A percentile compares a stretch with the other conserved stretches of the same genome.
Conservation (phyloP, 1,140 invertebrate species). For the Drosophila santomea region DNA sequence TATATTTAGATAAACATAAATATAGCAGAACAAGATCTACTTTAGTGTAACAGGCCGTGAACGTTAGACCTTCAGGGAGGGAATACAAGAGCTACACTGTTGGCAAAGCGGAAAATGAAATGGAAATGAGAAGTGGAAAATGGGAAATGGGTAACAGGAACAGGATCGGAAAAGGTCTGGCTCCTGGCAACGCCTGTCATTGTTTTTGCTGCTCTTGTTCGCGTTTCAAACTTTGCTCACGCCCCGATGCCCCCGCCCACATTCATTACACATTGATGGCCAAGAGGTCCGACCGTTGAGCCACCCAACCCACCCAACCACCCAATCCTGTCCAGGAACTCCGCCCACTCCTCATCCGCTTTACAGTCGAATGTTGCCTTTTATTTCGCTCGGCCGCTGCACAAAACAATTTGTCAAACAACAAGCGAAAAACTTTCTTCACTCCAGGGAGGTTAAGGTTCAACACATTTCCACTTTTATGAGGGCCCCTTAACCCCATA, state of each 20-base stretch:
- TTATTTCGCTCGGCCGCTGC: conserved; percentile 40
- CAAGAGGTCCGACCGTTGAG: conserved; percentile 4
- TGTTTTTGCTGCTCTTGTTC: conserved; percentile 60
- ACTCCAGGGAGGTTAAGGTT: conserved; percentile 3
- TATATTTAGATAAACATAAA: too few species aligned
- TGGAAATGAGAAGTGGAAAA: conserved; percentile 9
- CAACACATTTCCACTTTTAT: conserved; percentile 37
- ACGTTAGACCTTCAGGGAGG: neutral
- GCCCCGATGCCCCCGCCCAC: conserved; percentile 26
- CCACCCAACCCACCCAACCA: neutral
- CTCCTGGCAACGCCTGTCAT: conserved; percentile 25
- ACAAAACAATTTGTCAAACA: conserved; percentile 73
- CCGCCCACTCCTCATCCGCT: neutral
- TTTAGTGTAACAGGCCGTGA: too few species aligned
- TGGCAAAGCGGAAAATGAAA: conserved; percentile 7
- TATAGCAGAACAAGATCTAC: too few species aligned
- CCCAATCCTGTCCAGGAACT: neutral
- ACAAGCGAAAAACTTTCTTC: conserved; percentile 59
- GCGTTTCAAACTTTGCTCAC: conserved; percentile 63
- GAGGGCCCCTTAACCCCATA: conserved; percentile 1
- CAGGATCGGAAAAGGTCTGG: conserved; percentile 12
- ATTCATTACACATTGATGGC: conserved; percentile 60
- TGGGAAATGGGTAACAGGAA: conserved; percentile 30
- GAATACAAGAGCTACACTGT: neutral
- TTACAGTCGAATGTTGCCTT: conserved; percentile 32